Conservation (phyloP, 2,113 vertebrate species). For the Turdus rufiventris region DNA sequence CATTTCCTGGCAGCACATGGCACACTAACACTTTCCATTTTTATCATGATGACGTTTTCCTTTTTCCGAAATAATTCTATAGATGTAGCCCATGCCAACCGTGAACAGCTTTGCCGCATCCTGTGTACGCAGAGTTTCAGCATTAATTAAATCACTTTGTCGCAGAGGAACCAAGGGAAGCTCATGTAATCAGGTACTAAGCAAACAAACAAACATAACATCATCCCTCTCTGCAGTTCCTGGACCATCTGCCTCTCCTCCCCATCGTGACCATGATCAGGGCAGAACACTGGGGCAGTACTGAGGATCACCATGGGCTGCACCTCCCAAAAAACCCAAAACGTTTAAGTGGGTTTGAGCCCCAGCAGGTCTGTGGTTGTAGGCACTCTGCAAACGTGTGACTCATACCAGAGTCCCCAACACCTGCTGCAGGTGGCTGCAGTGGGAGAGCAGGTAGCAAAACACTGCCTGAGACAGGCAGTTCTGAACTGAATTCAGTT, state of each 20-base stretch:
- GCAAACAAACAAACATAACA: neutral
- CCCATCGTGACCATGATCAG: fast-evolving
- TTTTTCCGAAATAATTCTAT: neutral
- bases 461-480: neutral
- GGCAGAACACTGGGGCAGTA: neutral
- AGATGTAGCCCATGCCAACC: neutral
- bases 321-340: neutral
- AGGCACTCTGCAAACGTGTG: neutral
- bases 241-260: neutral
- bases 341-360: neutral
- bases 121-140: neutral
- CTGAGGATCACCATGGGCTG: neutral
- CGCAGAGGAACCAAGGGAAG: neutral
- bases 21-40: neutral
- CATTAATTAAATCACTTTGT: neutral
- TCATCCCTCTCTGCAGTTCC: neutral
- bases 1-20: neutral
- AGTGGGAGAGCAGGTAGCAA: neutral
- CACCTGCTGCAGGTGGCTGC: neutral
- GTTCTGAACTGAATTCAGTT: neutral
- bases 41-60: neutral
- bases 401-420: neutral
- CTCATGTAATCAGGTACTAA: neutral
- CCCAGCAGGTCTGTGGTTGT: neutral
- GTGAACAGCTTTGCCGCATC: neutral